phyloP scores from a whole-genome alignment of 2,888 invertebrate genomes.

The Callinectes sapidus region DNA sequence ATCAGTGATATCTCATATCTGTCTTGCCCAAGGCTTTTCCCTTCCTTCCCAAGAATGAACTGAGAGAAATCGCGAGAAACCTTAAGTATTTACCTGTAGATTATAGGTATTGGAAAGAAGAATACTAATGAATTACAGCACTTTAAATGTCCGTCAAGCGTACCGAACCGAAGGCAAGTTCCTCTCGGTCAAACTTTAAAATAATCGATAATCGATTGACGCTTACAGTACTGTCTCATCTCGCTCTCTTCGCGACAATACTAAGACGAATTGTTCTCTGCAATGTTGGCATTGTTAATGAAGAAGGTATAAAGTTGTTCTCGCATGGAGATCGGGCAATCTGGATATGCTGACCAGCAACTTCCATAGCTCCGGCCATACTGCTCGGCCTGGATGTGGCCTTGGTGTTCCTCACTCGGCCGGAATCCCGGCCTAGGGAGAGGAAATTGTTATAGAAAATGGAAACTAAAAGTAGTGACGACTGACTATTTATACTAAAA shows the following conservation, averaged over 20 bases:
- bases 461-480: too few species aligned
- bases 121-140: neutral
- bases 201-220: conserved; percentile 22
- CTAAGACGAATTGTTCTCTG: neutral
- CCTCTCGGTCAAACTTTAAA: conserved; percentile 1
- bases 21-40: neutral
- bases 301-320: conserved; percentile 56
- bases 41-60: neutral
- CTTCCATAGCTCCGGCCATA: conserved; percentile 67
- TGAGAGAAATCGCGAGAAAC: neutral
- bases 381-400: conserved; percentile 66
- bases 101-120: neutral
- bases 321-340: conserved; percentile 70
- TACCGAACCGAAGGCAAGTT: neutral
- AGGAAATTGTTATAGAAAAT: neutral
- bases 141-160: neutral
- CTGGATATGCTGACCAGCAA: conserved; percentile 69
- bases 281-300: conserved; percentile 46
- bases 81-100: neutral
- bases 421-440: conserved; percentile 50
- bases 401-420: conserved; percentile 12
- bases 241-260: neutral
- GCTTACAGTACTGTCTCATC: neutral
- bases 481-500: too few species aligned
- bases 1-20: neutral